These are phyloP conservation scores for Microcebus murinus DNA, from an alignment of 2,113 vertebrate species.

Conservation along the genomic window DNA sequence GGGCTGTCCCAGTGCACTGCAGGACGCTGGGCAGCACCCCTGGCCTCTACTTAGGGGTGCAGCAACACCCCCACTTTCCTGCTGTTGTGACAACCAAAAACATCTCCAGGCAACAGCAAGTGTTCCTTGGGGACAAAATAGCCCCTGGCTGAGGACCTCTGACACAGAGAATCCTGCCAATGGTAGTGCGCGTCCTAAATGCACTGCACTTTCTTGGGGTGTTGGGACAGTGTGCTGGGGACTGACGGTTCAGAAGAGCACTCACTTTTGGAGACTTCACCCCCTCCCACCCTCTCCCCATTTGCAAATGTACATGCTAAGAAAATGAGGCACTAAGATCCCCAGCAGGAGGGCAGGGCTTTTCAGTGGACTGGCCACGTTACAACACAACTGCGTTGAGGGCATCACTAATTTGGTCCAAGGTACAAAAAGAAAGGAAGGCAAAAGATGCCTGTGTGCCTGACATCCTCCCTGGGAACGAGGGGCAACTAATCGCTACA, in stretches of 20 bases:
- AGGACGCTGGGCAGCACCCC: background rate
- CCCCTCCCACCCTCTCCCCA: rapidly evolving
- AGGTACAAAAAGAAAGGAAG: background rate
- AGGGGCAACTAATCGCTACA: background rate
- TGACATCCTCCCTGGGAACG: background rate
- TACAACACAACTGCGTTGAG: background rate
- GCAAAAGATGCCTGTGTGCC: background rate
- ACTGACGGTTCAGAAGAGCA: background rate
- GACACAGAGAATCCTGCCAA: background rate
- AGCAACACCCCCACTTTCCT: background rate
- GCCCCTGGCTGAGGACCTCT: background rate
- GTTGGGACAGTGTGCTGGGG: background rate
- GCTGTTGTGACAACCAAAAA: background rate
- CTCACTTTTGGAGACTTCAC: background rate
- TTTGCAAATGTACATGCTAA: background rate
- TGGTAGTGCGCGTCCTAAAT: rapidly evolving
- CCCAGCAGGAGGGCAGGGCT: background rate
- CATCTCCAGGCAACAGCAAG: background rate
- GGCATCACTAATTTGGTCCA: background rate
- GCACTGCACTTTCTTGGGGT: background rate
- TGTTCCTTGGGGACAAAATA: background rate
- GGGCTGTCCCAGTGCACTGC: background rate
- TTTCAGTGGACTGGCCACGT: background rate
- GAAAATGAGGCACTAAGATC: background rate
- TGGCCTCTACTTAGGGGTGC: background rate